Conservation (phyloP, 1,140 invertebrate genomes). For the Phymorhynchus buccinoides region DNA sequence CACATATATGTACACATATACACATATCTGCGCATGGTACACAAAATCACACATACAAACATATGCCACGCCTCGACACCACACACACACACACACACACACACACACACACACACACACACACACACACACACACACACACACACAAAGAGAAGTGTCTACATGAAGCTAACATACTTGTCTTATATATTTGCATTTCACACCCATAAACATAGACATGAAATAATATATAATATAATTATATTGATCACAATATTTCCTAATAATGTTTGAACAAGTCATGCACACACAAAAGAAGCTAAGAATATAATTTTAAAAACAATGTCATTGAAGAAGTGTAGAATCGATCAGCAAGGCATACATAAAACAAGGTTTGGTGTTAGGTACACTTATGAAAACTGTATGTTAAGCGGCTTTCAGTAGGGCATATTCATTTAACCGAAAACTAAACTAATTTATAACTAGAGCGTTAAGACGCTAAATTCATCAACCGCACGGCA, state of each 20-base stretch:
- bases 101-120: not conserved
- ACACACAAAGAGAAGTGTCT: not conserved
- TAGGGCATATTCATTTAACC: not conserved
- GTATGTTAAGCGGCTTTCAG: not conserved
- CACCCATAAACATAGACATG: not conserved
- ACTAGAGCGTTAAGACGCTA: too few species aligned
- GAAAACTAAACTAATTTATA: not conserved
- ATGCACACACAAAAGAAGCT: too few species aligned
- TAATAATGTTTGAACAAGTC: too few species aligned
- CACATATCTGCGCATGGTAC: not conserved
- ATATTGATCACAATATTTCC: not conserved
- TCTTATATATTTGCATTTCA: not conserved
- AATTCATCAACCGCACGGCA: too few species aligned
- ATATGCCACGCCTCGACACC: not conserved
- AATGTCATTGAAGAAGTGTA: not conserved
- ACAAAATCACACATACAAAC: not conserved
- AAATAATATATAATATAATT: not conserved
- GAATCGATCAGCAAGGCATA: not conserved
- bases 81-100: slow-evolving; percentile 18
- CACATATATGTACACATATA: not conserved
- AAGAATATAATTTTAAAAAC: not conserved
- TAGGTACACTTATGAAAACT: not conserved
- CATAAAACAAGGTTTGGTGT: not conserved
- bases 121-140: slow-evolving; percentile 32
- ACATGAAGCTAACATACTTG: not conserved